A percentile compares a stretch with the other conserved stretches of the same genome.
These are phyloP conservation scores for Athene cunicularia DNA, from an alignment of 2,113 vertebrate species.

Conservation along the genomic window DNA sequence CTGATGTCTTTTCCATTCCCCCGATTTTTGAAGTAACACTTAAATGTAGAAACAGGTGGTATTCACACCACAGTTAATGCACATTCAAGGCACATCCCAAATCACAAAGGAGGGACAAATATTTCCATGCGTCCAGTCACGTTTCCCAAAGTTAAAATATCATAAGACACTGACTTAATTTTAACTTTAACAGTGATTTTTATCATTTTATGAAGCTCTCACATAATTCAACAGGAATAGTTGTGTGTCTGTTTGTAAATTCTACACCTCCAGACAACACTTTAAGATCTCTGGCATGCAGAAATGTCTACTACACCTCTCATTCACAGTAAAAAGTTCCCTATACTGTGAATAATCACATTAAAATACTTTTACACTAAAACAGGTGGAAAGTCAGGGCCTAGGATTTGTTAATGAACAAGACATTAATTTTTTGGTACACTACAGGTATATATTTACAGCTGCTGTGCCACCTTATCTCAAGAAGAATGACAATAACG, in stretches of 20 bases:
- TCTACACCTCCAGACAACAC: not conserved
- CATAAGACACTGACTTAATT: rapidly evolving
- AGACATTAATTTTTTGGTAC: rapidly evolving
- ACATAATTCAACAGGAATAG: rapidly evolving
- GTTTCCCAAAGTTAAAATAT: not conserved
- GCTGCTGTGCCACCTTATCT: not conserved
- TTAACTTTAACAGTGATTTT: not conserved
- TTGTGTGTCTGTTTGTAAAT: not conserved
- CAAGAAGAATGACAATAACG: rapidly evolving
- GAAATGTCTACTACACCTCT: not conserved
- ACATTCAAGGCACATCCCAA: not conserved
- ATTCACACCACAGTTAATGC: rapidly evolving
- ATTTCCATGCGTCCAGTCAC: not conserved
- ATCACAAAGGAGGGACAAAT: not conserved
- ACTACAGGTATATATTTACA: rapidly evolving
- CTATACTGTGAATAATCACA: not conserved
- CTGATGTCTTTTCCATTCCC: not conserved
- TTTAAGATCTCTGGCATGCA: not conserved
- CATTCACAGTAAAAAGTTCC: not conserved
- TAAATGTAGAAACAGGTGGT: not conserved
- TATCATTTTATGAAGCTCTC: not conserved
- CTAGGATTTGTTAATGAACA: rapidly evolving
- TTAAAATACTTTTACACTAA: rapidly evolving
- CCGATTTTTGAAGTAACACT: not conserved
- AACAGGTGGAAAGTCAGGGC: not conserved